A percentile compares a stretch with the other conserved stretches of the same genome.
Conservation (phyloP, 2,113 vertebrate species). For the Hippoglossus stenolepis region DNA sequence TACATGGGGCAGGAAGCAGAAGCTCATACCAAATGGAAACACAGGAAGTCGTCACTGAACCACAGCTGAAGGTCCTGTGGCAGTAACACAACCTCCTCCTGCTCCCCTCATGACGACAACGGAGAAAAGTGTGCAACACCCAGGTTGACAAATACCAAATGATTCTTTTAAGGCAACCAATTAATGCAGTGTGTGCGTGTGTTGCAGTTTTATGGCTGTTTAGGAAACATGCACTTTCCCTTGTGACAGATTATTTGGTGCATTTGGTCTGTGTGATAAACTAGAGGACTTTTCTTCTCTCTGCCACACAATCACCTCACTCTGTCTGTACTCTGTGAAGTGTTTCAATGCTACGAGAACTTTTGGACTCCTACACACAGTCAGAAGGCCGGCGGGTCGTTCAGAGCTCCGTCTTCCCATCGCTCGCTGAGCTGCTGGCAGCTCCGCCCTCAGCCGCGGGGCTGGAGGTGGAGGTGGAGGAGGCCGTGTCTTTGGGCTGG, state of each 20-base stretch:
- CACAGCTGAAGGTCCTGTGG: background rate
- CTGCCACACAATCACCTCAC: background rate
- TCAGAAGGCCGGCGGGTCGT: background rate
- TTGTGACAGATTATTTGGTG: background rate
- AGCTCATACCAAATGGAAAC: background rate
- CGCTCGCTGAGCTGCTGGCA: background rate
- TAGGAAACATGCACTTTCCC: conserved; percentile 3
- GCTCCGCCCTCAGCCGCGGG: background rate
- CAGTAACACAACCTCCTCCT: background rate
- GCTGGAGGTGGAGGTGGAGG: conserved; percentile 8
- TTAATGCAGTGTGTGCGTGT: background rate
- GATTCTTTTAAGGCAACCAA: conserved; percentile 16
- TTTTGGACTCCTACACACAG: background rate
- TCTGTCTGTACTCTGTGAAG: background rate
- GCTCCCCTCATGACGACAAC: background rate
- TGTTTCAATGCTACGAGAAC: background rate
- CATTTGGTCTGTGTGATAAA: conserved; percentile 20
- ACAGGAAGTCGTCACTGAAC: background rate
- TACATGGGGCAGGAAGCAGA: background rate
- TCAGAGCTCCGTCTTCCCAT: conserved; percentile 61
- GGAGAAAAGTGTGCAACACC: background rate
- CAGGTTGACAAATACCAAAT: conserved; percentile 11
- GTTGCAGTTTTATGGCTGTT: background rate
- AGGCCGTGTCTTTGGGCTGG: conserved; percentile 33
- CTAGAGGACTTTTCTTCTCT: background rate